Evolutionary conservation across 1,140 invertebrate genomes (phyloP).

Genomic region (Macrobrachium nipponense): DNA sequence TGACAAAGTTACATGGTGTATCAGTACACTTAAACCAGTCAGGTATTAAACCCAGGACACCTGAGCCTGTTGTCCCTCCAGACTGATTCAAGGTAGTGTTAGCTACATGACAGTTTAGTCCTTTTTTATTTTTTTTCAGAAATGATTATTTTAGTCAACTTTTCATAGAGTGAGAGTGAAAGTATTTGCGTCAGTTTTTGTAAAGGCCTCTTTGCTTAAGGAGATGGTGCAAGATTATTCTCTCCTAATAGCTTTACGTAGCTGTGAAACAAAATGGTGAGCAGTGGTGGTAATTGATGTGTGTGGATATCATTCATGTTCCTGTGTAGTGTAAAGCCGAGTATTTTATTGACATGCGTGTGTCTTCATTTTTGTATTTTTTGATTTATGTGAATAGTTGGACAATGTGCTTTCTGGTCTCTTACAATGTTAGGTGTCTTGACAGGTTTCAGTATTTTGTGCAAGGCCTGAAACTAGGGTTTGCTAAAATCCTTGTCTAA

Average conservation of each 20-base stretch:
- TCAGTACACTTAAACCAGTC: slow-evolving; percentile 44
- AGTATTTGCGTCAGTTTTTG: slow-evolving; percentile 41
- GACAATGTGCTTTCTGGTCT: slow-evolving; percentile 10
- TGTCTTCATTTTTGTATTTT: slow-evolving; percentile 22
- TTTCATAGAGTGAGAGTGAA: slow-evolving; percentile 21
- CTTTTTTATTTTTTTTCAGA: slow-evolving; percentile 16
- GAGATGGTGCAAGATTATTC: slow-evolving; percentile 37
- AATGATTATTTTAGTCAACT: slow-evolving; percentile 24
- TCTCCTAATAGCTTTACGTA: slow-evolving; percentile 36
- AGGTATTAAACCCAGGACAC: slow-evolving; percentile 45
- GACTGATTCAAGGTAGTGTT: slow-evolving; percentile 32
- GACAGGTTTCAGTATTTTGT: not conserved
- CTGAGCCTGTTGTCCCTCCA: slow-evolving; percentile 44
- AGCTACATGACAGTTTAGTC: slow-evolving; percentile 16
- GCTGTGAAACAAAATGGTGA: slow-evolving; percentile 21
- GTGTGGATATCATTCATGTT: slow-evolving; percentile 39
- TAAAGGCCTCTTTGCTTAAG: slow-evolving; percentile 37
- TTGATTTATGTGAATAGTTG: slow-evolving; percentile 19
- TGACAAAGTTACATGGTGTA: slow-evolving; percentile 6
- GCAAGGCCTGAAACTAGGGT: too few species aligned
- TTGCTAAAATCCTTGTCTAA: too few species aligned
- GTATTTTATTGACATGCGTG: slow-evolving; percentile 26
- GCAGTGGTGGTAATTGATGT: slow-evolving; percentile 31
- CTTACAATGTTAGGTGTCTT: slow-evolving; percentile 7
- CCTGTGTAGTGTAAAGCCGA: slow-evolving; percentile 40